Conservation (phyloP, 2,888 invertebrate species). For the Spicauda simplicius region DNA sequence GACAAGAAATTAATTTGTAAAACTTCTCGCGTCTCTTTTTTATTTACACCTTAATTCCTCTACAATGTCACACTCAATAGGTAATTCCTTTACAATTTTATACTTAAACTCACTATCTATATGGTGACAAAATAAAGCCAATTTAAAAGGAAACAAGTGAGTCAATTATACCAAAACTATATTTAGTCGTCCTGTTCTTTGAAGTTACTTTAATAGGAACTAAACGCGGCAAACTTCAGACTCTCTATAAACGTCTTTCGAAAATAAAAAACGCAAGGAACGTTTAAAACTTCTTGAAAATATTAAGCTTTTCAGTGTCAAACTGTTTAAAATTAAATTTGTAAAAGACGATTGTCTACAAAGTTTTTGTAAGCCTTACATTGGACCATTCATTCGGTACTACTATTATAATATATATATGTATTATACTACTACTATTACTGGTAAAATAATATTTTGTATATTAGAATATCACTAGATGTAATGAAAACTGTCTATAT, state of each 20-base stretch:
- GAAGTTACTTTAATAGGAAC: conserved; percentile 32
- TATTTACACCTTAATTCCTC: too few relatives aligned
- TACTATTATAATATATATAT: too few relatives aligned
- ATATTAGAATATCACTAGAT: too few relatives aligned
- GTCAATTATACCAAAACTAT: conserved; percentile 16
- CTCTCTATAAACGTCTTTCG: conserved; percentile 34
- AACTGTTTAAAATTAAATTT: conserved; percentile 13
- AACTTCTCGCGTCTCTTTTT: too few relatives aligned
- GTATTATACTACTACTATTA: too few relatives aligned
- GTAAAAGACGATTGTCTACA: neutral
- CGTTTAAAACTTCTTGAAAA: conserved; percentile 22
- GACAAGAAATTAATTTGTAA: too few relatives aligned
- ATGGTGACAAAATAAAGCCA: too few relatives aligned
- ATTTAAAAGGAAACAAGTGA: neutral
- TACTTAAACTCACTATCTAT: too few relatives aligned
- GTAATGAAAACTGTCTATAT: too few relatives aligned
- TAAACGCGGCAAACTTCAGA: conserved; percentile 31
- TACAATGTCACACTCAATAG: too few relatives aligned
- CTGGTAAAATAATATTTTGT: too few relatives aligned
- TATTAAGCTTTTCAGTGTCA: conserved; percentile 27
- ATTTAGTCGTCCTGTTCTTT: conserved; percentile 24
- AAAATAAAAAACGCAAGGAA: conserved; percentile 34
- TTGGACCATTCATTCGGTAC: neutral
- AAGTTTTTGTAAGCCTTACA: neutral
- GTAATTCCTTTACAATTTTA: too few relatives aligned